Percentiles rank a stretch among this genome's conserved stretches.
phyloP scores from a whole-genome alignment of 2,888 invertebrate species.

The Diarsia brunnea region DNA sequence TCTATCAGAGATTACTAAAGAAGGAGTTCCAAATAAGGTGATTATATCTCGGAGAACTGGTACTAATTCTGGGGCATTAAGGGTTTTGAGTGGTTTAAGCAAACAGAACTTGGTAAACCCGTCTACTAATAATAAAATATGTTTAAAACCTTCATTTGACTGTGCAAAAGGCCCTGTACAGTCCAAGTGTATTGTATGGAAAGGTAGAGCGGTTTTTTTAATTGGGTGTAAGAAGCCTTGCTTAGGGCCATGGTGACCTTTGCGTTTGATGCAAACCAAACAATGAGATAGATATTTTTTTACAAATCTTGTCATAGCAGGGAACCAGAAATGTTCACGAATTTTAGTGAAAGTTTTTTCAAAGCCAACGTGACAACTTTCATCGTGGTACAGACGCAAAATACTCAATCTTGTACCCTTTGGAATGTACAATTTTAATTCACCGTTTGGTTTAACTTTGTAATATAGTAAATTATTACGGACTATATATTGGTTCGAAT shows the following conservation, averaged over 20 bases:
- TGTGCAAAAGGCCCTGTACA: slow-evolving; percentile 16
- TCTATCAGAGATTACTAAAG: background rate
- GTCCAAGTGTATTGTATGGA: slow-evolving; percentile 6
- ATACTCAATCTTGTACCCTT: background rate
- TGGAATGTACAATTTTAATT: slow-evolving; percentile 1
- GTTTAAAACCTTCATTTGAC: slow-evolving; percentile 9
- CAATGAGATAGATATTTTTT: slow-evolving; percentile 4
- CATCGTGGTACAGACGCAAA: background rate
- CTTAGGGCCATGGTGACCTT: background rate
- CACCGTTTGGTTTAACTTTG: background rate
- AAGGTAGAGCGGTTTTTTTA: slow-evolving; percentile 2
- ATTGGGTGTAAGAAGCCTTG: slow-evolving; percentile 25
- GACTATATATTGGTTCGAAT: background rate
- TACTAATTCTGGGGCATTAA: background rate
- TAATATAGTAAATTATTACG: slow-evolving; percentile 7
- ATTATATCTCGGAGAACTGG: background rate
- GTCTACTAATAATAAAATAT: slow-evolving; percentile 17
- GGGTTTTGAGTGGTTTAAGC: slow-evolving; percentile 5
- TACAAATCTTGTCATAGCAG: background rate
- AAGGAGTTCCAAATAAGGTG: slow-evolving; percentile 2
- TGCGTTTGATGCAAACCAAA: background rate
- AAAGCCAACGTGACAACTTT: slow-evolving; percentile 2
- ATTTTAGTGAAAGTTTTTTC: background rate
- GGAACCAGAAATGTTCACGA: slow-evolving; percentile 9
- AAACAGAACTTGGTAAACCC: slow-evolving; percentile 23